Conservation (phyloP, 1,140 invertebrate genomes). For the Kradibia gibbosae region DNA sequence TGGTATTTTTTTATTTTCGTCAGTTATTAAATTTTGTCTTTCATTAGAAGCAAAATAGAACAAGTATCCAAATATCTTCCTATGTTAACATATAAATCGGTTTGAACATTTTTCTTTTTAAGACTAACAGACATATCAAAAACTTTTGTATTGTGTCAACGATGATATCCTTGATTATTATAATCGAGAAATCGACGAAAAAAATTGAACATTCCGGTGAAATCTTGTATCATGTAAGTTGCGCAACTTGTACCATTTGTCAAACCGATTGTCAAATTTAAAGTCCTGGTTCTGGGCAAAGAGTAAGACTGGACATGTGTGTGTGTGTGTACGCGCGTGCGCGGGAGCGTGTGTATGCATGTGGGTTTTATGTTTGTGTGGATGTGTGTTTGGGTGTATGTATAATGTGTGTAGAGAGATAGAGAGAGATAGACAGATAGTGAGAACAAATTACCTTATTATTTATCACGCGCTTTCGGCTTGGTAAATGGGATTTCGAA, state of each 20-base stretch:
- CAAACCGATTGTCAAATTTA: slow-evolving; percentile 42
- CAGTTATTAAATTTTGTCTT: no score
- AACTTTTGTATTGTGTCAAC: background rate
- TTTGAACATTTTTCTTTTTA: no score
- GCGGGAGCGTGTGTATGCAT: no score
- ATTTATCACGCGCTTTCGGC: slow-evolving; percentile 48
- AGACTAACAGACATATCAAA: no score
- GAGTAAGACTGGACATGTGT: background rate
- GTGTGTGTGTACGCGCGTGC: background rate
- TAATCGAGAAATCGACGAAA: background rate
- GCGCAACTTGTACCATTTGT: slow-evolving; percentile 37
- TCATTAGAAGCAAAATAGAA: no score
- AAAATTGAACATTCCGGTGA: background rate
- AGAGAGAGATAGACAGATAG: background rate
- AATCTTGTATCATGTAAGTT: slow-evolving; percentile 2
- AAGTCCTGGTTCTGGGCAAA: background rate
- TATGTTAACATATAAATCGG: no score
- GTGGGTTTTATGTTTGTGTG: no score
- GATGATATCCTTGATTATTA: background rate
- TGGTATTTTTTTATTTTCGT: no score
- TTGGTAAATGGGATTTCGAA: slow-evolving; percentile 50
- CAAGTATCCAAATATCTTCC: no score
- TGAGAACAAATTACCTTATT: slow-evolving; percentile 49
- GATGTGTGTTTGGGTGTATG: no score
- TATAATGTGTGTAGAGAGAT: background rate